Conservation (phyloP, 2,888 invertebrate species). For the Amphipyra tragopoginis region DNA sequence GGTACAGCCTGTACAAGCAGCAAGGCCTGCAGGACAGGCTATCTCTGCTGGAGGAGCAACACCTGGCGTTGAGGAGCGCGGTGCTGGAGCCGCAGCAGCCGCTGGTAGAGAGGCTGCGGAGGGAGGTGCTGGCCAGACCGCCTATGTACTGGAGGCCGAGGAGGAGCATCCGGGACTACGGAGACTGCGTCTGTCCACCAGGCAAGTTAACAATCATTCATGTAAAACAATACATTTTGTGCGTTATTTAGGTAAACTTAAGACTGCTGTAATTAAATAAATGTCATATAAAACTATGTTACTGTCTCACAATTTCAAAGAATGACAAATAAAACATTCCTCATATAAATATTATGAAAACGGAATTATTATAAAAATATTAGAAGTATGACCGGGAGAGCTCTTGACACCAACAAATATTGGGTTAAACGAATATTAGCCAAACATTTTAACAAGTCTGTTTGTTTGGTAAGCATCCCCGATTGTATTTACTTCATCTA, state of each 20-base stretch:
- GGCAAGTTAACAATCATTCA: slow-evolving; percentile 78
- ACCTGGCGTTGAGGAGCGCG: slow-evolving; percentile 86
- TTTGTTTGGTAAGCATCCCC: slow-evolving; percentile 20
- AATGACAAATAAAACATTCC: too few species aligned
- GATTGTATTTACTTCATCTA: slow-evolving; percentile 12
- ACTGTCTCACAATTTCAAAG: too few species aligned
- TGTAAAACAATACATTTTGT: neutral
- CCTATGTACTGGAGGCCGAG: slow-evolving; percentile 76
- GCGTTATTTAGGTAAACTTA: neutral
- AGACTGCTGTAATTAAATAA: too few species aligned
- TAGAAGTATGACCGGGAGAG: neutral
- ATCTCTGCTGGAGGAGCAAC: slow-evolving; percentile 89
- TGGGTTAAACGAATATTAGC: slow-evolving; percentile 5
- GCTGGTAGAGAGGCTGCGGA: slow-evolving; percentile 87
- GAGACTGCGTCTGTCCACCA: slow-evolving; percentile 93
- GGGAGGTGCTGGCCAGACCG: slow-evolving; percentile 86
- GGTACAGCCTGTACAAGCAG: slow-evolving; percentile 90
- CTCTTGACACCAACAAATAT: slow-evolving; percentile 2
- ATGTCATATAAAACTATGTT: neutral
- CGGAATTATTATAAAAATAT: neutral
- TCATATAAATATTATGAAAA: too few species aligned
- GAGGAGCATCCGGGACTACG: slow-evolving; percentile 89
- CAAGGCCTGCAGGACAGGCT: slow-evolving; percentile 88
- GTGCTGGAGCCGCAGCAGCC: slow-evolving; percentile 88
- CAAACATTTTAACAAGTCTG: slow-evolving; percentile 23